Percentiles rank a stretch among this genome's conserved stretches.
Evolutionary conservation across 1,140 invertebrate species (phyloP).

Genomic region (Anoplophora glabripennis): DNA sequence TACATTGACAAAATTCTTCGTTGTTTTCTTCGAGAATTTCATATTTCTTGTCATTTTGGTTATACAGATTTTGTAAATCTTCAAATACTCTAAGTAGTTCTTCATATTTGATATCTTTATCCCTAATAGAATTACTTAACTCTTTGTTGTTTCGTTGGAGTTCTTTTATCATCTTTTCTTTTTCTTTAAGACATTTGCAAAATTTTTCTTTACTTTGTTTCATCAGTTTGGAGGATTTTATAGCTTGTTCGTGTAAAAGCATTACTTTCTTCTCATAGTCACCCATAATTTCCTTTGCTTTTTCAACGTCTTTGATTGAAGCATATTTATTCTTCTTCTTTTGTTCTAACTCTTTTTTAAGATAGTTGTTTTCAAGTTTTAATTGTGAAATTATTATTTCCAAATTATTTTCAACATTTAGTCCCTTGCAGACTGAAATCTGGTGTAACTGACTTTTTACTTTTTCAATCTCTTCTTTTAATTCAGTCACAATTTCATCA

Average conservation of each 20-base stretch:
- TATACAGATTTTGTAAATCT: constrained; percentile 12
- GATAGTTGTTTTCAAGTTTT: constrained; percentile 10
- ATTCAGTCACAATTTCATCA: constrained; percentile 18
- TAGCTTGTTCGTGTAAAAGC: constrained; percentile 28
- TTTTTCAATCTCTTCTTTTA: constrained; percentile 28
- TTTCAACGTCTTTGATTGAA: constrained; percentile 22
- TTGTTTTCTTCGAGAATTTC: constrained; percentile 17
- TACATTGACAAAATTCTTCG: constrained; percentile 19
- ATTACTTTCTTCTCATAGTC: constrained; percentile 33
- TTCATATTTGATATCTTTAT: constrained; percentile 6
- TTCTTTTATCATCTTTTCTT: constrained; percentile 20
- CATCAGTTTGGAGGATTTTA: constrained; percentile 34
- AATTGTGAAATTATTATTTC: constrained; percentile 5
- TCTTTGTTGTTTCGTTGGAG: constrained; percentile 20
- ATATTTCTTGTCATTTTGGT: constrained; percentile 21
- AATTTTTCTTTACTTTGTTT: constrained; percentile 35
- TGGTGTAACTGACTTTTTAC: constrained; percentile 24
- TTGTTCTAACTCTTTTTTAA: constrained; percentile 24
- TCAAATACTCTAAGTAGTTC: constrained; percentile 21
- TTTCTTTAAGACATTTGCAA: constrained; percentile 28
- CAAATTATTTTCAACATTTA: background rate
- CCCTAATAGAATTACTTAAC: constrained; percentile 9
- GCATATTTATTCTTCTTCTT: constrained; percentile 25
- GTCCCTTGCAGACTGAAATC: background rate
- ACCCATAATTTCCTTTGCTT: constrained; percentile 24